Base-by-base conservation (phyloP, 2,888 invertebrate genomes). In the Eulithis prunata region DNA sequence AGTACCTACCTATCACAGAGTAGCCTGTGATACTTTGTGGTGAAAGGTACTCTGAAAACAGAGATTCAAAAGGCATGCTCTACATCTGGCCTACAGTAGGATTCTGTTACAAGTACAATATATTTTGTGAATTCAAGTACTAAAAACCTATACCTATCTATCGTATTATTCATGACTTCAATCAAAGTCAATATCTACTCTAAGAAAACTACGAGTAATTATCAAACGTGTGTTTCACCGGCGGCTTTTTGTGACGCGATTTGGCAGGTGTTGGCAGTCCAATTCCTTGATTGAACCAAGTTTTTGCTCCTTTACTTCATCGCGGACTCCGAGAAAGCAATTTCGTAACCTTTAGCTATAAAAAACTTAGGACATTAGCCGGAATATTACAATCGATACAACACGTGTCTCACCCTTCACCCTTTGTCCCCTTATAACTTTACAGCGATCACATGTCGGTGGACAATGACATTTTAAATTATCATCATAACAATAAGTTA, bases 391-490 rank as follows among this genome's bases (percentile, higher is more conserved):
- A 81, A 77, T 73, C 69, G 73, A 72, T 77, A 71, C 63, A 77
- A 84, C 90, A 89, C 89, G 90, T 90, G 84, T 75, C 73, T 79
- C 85, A 82, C 87, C 86, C 86, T 88, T 85, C 86, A 88, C 88
- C 89, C 89, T 87, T 87, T 84, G 76, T 82, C 83, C 85, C 85
- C 80, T 80, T 82, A 85, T 83, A 85, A 85, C 78, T 85, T 83
- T 84, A 84, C 83, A 84, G 81, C 76, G 76, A 82, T 80, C 57
- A 57, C 56, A 62, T 56, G 54, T 55, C 55, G 52, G 74, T 46
- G 76, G 78, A 90, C 90, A 89, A 89, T 89, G 83, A 81, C 83
- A 85, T 85, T 91, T 91, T 87, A 90, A 91, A 90, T 90, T 87
- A 83, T 83, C 85, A 85, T 83, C 84, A 80, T 80, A 80, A 69